Percentiles rank a stretch among this genome's conserved stretches.
Evolutionary conservation across 2,797 vertebrate genomes (phyloP).

Genomic region (Manis javanica): DNA sequence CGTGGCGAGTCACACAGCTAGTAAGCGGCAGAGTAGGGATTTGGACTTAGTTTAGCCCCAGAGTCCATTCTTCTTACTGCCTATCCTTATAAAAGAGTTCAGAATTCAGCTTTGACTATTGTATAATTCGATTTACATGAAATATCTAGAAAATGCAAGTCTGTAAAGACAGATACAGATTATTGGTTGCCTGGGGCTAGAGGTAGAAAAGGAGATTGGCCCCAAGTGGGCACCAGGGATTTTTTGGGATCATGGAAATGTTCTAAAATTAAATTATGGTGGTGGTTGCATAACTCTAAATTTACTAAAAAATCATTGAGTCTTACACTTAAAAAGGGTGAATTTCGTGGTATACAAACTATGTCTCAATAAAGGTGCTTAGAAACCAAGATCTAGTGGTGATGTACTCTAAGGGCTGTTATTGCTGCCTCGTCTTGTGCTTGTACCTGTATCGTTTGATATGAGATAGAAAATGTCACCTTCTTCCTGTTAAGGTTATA

Average conservation of each 20-base stretch:
- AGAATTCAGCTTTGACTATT: background rate
- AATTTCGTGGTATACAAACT: slow-evolving; percentile 10
- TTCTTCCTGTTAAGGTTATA: background rate
- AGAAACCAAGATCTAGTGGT: background rate
- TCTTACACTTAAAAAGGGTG: background rate
- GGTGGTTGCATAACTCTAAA: background rate
- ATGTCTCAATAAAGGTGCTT: background rate
- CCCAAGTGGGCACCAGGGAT: background rate
- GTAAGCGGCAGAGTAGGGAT: background rate
- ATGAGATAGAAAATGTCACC: background rate
- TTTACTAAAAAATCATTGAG: slow-evolving; percentile 10
- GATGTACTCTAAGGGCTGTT: background rate
- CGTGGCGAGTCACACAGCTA: background rate
- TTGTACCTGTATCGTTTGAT: background rate
- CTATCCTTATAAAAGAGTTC: background rate
- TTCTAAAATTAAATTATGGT: background rate
- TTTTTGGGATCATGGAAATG: background rate
- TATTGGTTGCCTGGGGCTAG: background rate
- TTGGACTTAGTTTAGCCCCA: background rate
- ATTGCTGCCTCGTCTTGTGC: background rate
- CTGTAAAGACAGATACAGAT: background rate
- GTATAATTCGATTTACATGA: background rate
- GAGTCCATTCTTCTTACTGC: background rate
- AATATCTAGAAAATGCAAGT: background rate
- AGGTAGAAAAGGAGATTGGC: background rate